Base-by-base conservation (phyloP, 2,797 vertebrate species). In the Leuciscus waleckii region DNA sequence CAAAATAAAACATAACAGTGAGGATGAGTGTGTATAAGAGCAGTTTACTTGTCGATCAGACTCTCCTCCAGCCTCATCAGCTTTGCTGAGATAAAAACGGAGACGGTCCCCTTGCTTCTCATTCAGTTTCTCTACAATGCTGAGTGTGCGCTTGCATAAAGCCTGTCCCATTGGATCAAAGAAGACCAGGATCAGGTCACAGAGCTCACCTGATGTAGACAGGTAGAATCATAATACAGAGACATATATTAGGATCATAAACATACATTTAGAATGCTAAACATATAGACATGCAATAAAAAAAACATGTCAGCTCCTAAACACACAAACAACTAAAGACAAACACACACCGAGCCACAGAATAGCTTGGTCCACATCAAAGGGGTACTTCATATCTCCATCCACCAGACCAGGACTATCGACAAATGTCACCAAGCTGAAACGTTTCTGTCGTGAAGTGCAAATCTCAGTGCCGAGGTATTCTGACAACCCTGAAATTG, bases 101-200 rank as follows among this genome's bases (percentile, higher is more conserved):
- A 97, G 93, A 0, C 95, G 94, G 69, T 97, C 96, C 0, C 96
- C 95, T 0, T 97, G 96, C 56, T 88, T 94, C 51, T 96, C 96
- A 21, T 97, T 97, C 77, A 97, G 92, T 29, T 90, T 92, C 92
- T 97, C 96, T 73, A 97, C 96, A 1, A 97, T 96, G 92, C 96
- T 96, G 81, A 97, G 96, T 1, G 96, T 96, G 39, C 96, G 95
- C 83, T 97, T 97, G 81, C 96, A 97, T 82, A 97, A 91, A 13
- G 96, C 96, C 91, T 97, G 96, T 75, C 96, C 96, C 96, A 97
- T 97, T 5, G 96, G 96, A 90, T 97, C 96, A 73, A 97, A 97
- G 92, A 97, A 97, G 49, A 97, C 96, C 90, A 97, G 90, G 35
- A 97, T 95, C 89, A 97, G 92, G 89, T 97, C 96, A 87, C 95